Base-by-base conservation (phyloP, 2,113 vertebrate species). In the Callipepla californica region DNA sequence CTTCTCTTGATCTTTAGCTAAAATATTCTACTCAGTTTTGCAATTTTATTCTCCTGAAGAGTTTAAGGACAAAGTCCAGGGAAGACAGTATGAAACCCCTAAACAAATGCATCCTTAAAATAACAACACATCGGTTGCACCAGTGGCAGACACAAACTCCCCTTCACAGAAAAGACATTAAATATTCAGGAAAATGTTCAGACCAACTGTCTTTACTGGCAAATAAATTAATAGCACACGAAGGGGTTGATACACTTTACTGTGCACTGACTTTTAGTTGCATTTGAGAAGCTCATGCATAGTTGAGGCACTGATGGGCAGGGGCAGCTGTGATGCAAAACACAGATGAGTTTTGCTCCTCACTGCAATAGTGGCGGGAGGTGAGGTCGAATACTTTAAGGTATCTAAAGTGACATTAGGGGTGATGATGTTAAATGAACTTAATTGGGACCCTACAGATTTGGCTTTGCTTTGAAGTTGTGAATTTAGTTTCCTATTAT, bases 51-150 rank as follows among this genome's bases (percentile, higher is more conserved):
- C 26, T 80, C 15, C 18, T 51, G 48, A 57, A 68, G 25, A 19
- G 6, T 91, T 73, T 57, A 76, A 69, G 44, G 15, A 72, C 16
- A 53, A 83, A 62, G 22, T 51, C 14, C 19, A 44, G n/a, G 30
- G 84, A 2, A 36, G 4, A 18, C 0, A 57, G 1, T 1, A 15
- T 7, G 53, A 58, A 50, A 22, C 2, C 15, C 6, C 11, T 57
- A 91, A 85, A 40, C 81, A 95, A 76, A 5, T 34, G 6, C 40
- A 6, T n/a, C 30, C 65, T 1, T 26, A 15, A 45, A 89, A 67
- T 25, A 48, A 19, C 9, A 61, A n/a, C 26, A 32, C 14, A 25
- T 6, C 34, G 26, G 13, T 81, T 26, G 59, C 20, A 14, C 14
- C 25, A 30, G 8, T 22, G 51, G 13, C 38, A 65, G 47, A 12